phyloP scores from a whole-genome alignment of 2,113 vertebrate genomes.

The Peromyscus leucopus region DNA sequence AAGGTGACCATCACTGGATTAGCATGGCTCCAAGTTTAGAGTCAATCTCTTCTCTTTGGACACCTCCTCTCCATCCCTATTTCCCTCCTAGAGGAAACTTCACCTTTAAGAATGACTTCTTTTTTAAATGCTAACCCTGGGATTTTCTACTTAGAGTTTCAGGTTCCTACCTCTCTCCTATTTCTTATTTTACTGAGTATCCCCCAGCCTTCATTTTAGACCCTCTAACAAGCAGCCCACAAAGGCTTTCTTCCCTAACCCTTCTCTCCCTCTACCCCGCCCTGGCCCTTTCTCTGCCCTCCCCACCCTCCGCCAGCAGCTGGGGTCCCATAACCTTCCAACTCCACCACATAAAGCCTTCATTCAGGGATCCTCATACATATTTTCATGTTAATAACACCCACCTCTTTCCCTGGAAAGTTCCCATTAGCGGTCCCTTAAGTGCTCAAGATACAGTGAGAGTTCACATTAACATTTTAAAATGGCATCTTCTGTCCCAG shows the following conservation, averaged over 20 bases:
- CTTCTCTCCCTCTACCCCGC: background rate
- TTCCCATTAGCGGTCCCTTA: constrained; percentile 45
- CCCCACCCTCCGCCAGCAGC: background rate
- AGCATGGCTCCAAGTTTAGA: background rate
- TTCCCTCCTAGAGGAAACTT: background rate
- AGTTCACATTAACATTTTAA: constrained; percentile 54
- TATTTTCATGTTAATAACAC: constrained; percentile 66
- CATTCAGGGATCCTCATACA: constrained; percentile 71
- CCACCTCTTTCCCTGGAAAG: constrained; percentile 67
- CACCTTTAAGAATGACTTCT: background rate
- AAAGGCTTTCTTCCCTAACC: constrained; percentile 30
- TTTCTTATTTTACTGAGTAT: background rate
- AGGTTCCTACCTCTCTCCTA: background rate
- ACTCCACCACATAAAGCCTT: constrained; percentile 54
- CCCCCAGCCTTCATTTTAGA: background rate
- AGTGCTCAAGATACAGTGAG: constrained; percentile 48
- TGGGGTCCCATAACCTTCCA: background rate
- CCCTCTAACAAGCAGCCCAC: background rate
- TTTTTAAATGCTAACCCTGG: background rate
- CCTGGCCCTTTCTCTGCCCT: background rate
- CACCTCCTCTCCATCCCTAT: background rate
- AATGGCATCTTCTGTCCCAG: constrained; percentile 59
- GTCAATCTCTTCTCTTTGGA: too few relatives aligned
- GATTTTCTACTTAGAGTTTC: background rate
- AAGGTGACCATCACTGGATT: background rate